phyloP scores from a whole-genome alignment of 2,113 vertebrate species.

The Ardeotis arabs region DNA sequence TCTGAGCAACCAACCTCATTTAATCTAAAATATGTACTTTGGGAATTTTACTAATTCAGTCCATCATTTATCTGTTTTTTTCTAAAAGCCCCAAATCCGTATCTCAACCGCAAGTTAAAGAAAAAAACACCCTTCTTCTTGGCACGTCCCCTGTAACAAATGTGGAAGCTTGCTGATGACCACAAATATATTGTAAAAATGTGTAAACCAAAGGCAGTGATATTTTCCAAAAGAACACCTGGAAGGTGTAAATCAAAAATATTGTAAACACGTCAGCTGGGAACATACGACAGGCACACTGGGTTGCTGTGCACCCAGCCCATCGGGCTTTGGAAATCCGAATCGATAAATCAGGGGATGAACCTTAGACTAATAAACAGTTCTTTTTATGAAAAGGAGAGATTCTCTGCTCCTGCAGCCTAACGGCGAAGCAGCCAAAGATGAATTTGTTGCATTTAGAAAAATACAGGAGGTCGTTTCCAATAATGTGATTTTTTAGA shows the following conservation, averaged over 20 bases:
- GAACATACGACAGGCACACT: conserved; percentile 77
- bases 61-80: not conserved
- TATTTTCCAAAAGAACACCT: conserved; percentile 89
- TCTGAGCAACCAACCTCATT: not conserved
- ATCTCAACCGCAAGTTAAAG: not conserved
- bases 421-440: not conserved
- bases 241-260: conserved; percentile 92
- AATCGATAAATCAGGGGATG: conserved; percentile 69
- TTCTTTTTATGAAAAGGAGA: not conserved
- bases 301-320: conserved; percentile 10
- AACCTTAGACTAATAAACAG: conserved; percentile 48
- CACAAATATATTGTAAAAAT: conserved; percentile 77
- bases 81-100: not conserved
- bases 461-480: not conserved
- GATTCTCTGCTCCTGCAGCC: not conserved
- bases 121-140: not conserved
- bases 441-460: not conserved
- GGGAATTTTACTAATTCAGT: not conserved
- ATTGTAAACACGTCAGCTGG: conserved; percentile 86
- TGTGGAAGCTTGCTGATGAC: conserved; percentile 73
- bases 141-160: conserved; percentile 74
- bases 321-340: conserved; percentile 19
- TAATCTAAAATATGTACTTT: not conserved
- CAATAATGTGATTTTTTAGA: not conserved
- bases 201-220: conserved; percentile 71